Percentiles rank a stretch among this genome's conserved stretches.
phyloP scores from a whole-genome alignment of 2,888 invertebrate genomes.

The Diploptera punctata region DNA sequence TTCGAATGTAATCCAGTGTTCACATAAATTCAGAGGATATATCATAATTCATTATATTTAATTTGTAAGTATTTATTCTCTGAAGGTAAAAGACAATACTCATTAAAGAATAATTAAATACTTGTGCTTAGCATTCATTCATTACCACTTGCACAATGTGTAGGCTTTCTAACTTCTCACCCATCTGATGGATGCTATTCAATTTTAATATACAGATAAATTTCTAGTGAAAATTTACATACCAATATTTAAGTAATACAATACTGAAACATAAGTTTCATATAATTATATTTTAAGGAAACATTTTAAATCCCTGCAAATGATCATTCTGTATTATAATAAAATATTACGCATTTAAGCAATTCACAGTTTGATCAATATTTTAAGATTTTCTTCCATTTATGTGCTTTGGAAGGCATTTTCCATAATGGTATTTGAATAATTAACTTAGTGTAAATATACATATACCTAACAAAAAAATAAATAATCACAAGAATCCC shows the following conservation, averaged over 20 bases:
- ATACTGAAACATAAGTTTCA: background rate
- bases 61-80: too few relatives aligned
- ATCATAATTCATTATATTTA: too few relatives aligned
- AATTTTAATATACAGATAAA: background rate
- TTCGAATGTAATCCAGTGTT: too few relatives aligned
- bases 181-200: background rate
- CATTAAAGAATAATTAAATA: too few relatives aligned
- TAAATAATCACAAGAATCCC: slow-evolving; percentile 1
- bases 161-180: background rate
- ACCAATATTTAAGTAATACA: background rate
- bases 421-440: background rate
- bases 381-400: background rate
- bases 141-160: background rate
- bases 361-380: background rate
- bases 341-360: background rate
- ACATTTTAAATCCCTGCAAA: background rate
- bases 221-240: background rate
- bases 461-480: background rate
- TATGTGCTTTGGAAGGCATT: background rate
- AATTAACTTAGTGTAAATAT: background rate
- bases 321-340: background rate
- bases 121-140: background rate
- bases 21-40: too few relatives aligned
- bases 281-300: background rate
- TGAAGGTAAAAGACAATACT: too few relatives aligned